phyloP scores from a whole-genome alignment of 2,888 invertebrate species.

The Heliconius charithonia region DNA sequence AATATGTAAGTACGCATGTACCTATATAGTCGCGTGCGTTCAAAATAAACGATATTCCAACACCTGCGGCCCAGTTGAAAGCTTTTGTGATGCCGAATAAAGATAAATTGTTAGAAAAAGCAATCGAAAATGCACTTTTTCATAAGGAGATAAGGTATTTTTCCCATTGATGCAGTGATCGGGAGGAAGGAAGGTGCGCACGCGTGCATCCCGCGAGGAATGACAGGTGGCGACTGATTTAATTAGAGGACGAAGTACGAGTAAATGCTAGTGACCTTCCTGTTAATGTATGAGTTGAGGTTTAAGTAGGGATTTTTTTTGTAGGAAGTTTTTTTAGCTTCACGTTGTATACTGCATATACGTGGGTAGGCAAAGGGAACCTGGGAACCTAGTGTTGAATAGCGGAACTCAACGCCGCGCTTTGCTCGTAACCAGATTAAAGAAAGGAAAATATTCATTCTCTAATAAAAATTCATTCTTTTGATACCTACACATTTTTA shows the following conservation, averaged over 20 bases:
- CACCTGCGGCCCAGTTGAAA: conserved; percentile 47
- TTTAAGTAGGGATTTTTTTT: background rate
- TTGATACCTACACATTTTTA: no score
- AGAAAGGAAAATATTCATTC: no score
- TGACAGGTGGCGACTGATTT: conserved; percentile 74
- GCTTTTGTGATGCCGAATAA: conserved; percentile 45
- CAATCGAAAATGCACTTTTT: background rate
- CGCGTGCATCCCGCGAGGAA: conserved; percentile 53
- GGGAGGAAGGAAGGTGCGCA: conserved; percentile 56
- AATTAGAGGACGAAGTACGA: conserved; percentile 61
- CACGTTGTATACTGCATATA: no score
- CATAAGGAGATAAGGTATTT: conserved; percentile 8
- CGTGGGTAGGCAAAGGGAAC: no score
- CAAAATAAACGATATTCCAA: conserved; percentile 42
- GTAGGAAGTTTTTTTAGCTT: background rate
- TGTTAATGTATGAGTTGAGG: conserved; percentile 18
- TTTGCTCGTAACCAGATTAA: no score
- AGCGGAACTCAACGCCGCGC: no score
- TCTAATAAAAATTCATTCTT: no score
- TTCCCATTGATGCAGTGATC: background rate
- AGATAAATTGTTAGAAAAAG: conserved; percentile 39
- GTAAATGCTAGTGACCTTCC: conserved; percentile 25
- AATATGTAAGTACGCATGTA: background rate
- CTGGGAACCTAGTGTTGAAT: no score
- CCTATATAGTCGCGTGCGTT: conserved; percentile 38